Base-by-base conservation (phyloP, 2,888 invertebrate genomes). In the Ormyrus pomaceus region DNA sequence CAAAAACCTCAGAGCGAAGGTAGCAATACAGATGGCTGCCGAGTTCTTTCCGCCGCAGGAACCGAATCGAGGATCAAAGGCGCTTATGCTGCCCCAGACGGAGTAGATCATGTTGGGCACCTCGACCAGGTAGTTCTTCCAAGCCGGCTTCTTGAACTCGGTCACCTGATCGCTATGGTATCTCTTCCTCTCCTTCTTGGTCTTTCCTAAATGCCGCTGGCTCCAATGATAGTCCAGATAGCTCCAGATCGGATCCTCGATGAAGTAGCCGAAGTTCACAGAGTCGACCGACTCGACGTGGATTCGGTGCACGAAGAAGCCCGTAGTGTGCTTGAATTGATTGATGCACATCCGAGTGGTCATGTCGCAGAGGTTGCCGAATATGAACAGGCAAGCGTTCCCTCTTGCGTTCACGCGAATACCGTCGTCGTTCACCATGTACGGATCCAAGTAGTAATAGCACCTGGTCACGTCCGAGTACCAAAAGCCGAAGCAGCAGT, bases 401-500 rank as follows among this genome's bases (percentile, higher is more conserved):
- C 89, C 88, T 9, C 82, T 80, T n/a, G n/a, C 82, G 0, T 51
- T 65, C 0, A 82, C 83, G 69, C 84, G 86, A 34, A 78, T 84
- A 5, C 90, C 90, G 59, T 80, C 84, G 0, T 56, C 70, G 51
- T 87, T 84, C 65, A 89, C 89, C 0, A 80, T 84, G 79, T 91
- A 91, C 34, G 90, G 90, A 83, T 91, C 90, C 5, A 90, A 55
- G 58, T 89, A 90, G 19, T 89, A 90, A 50, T 88, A 91, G 7
- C 86, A 86, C 8, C 85, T 85, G 0, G 87, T 89, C 5, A 83
- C 64, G 13, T 83, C 82, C 0, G 88, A 89, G 62, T 88, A 88
- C 90, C 90, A 91, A 79, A 91, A 90, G 6, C 87, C 90, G 64
- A 89, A 91, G 48, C 90, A 90, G 77, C 90, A 89, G 58, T 90